These are phyloP conservation scores for Aplysia californica DNA, from an alignment of 1,140 invertebrate genomes.

Conservation along the genomic window DNA sequence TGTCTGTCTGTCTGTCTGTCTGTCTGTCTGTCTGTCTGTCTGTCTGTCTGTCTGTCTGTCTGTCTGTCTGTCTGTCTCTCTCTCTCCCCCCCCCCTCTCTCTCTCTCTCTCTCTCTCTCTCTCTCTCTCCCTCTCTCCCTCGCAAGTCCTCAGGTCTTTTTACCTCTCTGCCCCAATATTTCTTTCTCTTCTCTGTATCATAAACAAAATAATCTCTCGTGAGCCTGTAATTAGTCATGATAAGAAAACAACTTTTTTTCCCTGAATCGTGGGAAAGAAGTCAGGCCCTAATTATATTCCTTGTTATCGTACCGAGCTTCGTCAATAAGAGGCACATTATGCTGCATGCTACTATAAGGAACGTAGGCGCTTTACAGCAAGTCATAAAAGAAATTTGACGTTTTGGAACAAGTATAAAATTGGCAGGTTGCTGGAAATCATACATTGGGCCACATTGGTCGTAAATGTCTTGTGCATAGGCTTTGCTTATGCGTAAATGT, in stretches of 20 bases:
- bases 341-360: too few relatives aligned
- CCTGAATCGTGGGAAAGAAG: neutral
- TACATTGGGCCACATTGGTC: too few relatives aligned
- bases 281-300: neutral
- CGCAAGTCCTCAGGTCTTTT: neutral
- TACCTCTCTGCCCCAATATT: neutral
- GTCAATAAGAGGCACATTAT: too few relatives aligned
- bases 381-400: too few relatives aligned
- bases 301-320: neutral
- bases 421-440: too few relatives aligned
- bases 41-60: neutral
- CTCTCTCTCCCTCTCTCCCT: slow-evolving; percentile 1
- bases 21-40: neutral
- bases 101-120: neutral
- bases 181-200: neutral
- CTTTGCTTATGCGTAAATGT: too few relatives aligned
- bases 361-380: too few relatives aligned
- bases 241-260: neutral
- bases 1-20: neutral
- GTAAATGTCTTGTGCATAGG: too few relatives aligned
- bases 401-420: too few relatives aligned
- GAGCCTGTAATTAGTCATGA: too few relatives aligned
- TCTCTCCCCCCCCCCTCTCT: neutral
- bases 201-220: neutral
- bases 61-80: neutral